Evolutionary conservation across 2,888 invertebrate genomes (phyloP).

Genomic region (Aporophyla lueneburgensis): DNA sequence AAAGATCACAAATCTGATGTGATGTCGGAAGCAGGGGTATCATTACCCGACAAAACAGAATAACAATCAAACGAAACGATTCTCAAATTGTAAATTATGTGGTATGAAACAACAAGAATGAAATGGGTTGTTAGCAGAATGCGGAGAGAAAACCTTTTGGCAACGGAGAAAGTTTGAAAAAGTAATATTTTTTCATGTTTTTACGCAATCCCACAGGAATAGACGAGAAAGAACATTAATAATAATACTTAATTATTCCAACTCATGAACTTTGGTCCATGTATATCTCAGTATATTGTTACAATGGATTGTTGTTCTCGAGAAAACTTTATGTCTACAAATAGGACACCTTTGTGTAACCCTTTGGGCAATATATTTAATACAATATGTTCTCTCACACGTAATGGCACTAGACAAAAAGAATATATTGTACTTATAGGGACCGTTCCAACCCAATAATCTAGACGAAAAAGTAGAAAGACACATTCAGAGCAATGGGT

Average conservation of each 20-base stretch:
- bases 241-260: not conserved
- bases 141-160: not conserved
- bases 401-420: conserved; percentile 22
- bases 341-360: conserved; percentile 5
- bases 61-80: conserved; percentile 29
- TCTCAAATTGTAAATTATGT: conserved; percentile 23
- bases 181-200: conserved; percentile 8
- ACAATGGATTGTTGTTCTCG: conserved; percentile 5
- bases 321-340: conserved; percentile 4
- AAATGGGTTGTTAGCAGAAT: not conserved
- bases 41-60: conserved; percentile 25
- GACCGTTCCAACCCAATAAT: conserved; percentile 26
- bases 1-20: not conserved
- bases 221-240: not conserved
- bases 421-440: conserved; percentile 18
- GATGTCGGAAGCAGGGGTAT: not conserved
- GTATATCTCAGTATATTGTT: not conserved
- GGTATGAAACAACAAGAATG: conserved; percentile 11
- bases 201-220: not conserved
- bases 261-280: not conserved
- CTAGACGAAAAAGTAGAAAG: conserved; percentile 13
- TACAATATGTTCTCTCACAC: conserved; percentile 29
- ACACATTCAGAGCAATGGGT: conserved; percentile 2
- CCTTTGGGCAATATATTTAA: conserved; percentile 38
- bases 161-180: conserved; percentile 1